Evolutionary conservation across 2,888 invertebrate species (phyloP), one percentile per base, ranked within the genome.

Genomic region (Lottia gigantea): DNA sequence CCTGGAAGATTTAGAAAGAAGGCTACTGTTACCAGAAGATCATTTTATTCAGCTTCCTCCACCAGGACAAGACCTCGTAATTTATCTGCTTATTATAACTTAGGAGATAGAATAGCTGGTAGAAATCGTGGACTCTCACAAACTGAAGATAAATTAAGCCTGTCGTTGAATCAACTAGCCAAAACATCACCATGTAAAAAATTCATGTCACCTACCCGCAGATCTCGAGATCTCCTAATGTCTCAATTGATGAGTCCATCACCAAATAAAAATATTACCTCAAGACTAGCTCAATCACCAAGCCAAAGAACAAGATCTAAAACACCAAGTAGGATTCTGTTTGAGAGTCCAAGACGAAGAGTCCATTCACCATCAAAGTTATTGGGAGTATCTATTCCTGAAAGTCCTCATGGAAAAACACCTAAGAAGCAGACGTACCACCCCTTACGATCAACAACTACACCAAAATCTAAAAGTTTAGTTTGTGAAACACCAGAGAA

Each of bases 221-320:
- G 78, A n/a, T 79, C 80, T 49, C 12, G 55, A 11, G 14, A 23
- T 23, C 81, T 83, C 64, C 71, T 82, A 8, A 68, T 80, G 19
- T 80, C 82, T 40, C 82, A 83, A 68, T 71, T 83, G 6, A 80
- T 79, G 64, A 81, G 81, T 68, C 81, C 82, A 14, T 80, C 82
- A 14, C 79, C 82, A 0, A 26, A 23, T 23, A 55, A 55, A 14
- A 23, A 19, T 55, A 19, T 23, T 12, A 19, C 55, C 19, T 23
- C 19, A 55, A 55, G 23, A 55, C 14, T 23, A 12, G 11, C 23
- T 55, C 55, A 14, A 55, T 55, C 55, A 23, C 55, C 19, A 14
- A 55, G 55, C 40, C 40, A 31, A 19, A 63, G 47, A 23, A 64
- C 31, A 12, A 23, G 49, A n/a, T 68, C 68, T 0, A 68, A 49